These are phyloP conservation scores for Hyles euphorbiae DNA, from an alignment of 1,140 invertebrate species.

Conservation along the genomic window DNA sequence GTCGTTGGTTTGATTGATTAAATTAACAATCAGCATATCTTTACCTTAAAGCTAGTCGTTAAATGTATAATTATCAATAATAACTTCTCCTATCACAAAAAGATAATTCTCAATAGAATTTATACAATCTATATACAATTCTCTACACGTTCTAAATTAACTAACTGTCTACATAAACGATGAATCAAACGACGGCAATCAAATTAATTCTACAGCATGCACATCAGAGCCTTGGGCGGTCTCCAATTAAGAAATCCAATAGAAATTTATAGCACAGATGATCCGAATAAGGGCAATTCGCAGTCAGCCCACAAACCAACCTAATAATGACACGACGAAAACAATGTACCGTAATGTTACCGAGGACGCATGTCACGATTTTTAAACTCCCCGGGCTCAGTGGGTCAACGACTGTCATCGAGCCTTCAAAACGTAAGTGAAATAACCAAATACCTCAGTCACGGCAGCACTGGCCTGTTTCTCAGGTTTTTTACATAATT, in stretches of 20 bases:
- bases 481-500: conserved; percentile 32
- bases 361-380: conserved; percentile 44
- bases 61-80: too few species aligned
- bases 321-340: conserved; percentile 33
- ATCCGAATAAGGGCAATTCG: conserved; percentile 22
- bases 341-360: conserved; percentile 33
- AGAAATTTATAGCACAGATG: conserved; percentile 17
- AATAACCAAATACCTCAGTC: conserved; percentile 21
- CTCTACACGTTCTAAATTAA: too few species aligned
- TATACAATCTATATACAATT: too few species aligned
- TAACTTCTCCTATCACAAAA: too few species aligned
- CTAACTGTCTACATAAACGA: too few species aligned
- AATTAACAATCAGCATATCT: too few species aligned
- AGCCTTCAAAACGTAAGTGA: conserved; percentile 37
- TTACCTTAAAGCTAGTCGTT: too few species aligned
- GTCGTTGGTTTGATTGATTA: too few species aligned
- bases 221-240: conserved; percentile 10
- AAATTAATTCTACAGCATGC: conserved; percentile 2
- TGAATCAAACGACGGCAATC: conserved; percentile 1
- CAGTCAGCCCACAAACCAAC: conserved; percentile 19
- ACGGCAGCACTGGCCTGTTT: conserved; percentile 28
- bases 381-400: conserved; percentile 23
- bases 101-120: too few species aligned
- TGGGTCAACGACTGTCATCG: conserved; percentile 49
- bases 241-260: conserved; percentile 20